Percentiles rank a stretch among this genome's conserved stretches.
Conservation (phyloP, 2,888 invertebrate genomes). For the Biston stratarius region DNA sequence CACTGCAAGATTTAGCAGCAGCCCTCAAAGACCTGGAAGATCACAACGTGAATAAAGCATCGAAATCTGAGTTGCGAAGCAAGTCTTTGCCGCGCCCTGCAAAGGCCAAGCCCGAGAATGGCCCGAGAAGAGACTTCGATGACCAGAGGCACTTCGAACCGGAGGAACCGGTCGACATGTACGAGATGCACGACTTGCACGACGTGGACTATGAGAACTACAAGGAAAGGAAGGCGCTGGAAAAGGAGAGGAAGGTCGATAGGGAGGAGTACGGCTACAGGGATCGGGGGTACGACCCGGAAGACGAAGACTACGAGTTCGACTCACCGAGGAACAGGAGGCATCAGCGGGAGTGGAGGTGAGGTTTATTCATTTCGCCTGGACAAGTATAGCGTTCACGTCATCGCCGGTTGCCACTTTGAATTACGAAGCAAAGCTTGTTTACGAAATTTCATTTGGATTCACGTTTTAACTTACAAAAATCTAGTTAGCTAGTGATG, state of each 20-base stretch:
- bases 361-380: background rate
- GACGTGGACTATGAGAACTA: slow-evolving; percentile 82
- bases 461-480: background rate
- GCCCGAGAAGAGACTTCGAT: slow-evolving; percentile 68
- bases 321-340: slow-evolving; percentile 65
- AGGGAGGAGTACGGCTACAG: slow-evolving; percentile 62
- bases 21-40: slow-evolving; percentile 75
- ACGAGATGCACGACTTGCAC: slow-evolving; percentile 77
- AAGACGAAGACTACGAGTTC: slow-evolving; percentile 77
- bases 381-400: background rate
- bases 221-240: slow-evolving; percentile 77
- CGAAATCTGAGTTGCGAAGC: slow-evolving; percentile 67
- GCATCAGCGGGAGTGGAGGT: slow-evolving; percentile 61
- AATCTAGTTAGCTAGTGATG: background rate
- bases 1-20: slow-evolving; percentile 77
- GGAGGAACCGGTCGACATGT: slow-evolving; percentile 72
- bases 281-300: slow-evolving; percentile 76
- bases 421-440: background rate
- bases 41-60: slow-evolving; percentile 66
- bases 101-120: slow-evolving; percentile 67
- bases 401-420: background rate
- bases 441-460: too few species aligned
- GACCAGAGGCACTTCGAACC: slow-evolving; percentile 64
- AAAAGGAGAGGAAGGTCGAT: slow-evolving; percentile 60
- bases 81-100: slow-evolving; percentile 76